Evolutionary conservation across 2,888 invertebrate genomes (phyloP).

Genomic region (Matsumyia berberina): DNA sequence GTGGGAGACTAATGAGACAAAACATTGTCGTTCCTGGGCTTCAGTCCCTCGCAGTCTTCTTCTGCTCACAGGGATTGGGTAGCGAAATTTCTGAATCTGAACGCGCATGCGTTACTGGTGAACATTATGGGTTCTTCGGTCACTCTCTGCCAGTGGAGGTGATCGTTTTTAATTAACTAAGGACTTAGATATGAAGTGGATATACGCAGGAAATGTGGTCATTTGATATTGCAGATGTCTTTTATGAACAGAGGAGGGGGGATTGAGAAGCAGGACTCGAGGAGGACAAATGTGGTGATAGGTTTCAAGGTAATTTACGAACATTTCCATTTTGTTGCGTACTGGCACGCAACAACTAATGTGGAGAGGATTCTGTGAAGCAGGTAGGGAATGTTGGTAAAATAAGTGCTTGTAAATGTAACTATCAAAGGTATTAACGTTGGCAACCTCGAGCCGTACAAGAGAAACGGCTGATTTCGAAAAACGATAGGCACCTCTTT

Average conservation of each 20-base stretch:
- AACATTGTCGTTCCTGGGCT: constrained; percentile 75
- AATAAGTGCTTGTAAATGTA: too few species aligned
- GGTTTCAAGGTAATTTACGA: constrained; percentile 7
- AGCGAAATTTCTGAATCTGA: background rate
- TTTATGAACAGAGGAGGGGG: too few species aligned
- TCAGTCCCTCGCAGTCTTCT: background rate
- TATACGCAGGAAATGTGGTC: constrained; percentile 49
- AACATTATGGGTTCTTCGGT: constrained; percentile 57
- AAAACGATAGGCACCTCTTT: too few species aligned
- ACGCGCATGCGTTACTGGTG: constrained; percentile 70
- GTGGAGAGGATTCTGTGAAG: too few species aligned
- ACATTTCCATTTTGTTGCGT: constrained; percentile 48
- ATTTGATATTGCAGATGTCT: constrained; percentile 14
- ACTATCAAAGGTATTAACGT: too few species aligned
- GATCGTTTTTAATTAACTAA: constrained; percentile 62
- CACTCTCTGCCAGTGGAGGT: constrained; percentile 4
- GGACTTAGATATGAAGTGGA: constrained; percentile 27
- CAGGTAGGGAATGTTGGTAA: too few species aligned
- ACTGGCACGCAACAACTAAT: constrained; percentile 60
- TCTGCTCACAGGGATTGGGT: background rate
- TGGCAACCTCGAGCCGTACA: too few species aligned
- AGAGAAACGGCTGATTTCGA: too few species aligned
- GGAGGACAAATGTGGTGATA: constrained; percentile 25
- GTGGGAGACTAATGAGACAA: constrained; percentile 84
- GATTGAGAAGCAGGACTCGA: background rate